These are phyloP conservation scores for Cryptotermes secundus DNA, from an alignment of 1,140 invertebrate genomes.

Conservation along the genomic window DNA sequence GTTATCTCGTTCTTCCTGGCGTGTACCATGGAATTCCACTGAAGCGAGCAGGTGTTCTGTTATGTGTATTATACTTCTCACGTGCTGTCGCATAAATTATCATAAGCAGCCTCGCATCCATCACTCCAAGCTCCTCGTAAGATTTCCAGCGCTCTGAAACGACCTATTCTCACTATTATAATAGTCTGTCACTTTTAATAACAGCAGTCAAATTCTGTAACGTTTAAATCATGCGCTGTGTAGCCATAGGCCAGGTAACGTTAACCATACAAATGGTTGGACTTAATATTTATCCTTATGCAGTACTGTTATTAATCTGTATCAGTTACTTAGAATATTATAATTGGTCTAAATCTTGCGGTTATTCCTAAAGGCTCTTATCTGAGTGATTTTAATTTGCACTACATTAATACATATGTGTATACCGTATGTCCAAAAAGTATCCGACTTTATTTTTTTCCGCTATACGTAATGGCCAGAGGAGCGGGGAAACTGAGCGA, in stretches of 20 bases:
- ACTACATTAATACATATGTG: too few relatives aligned
- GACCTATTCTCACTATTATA: neutral
- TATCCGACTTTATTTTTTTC: too few relatives aligned
- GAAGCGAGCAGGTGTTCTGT: neutral
- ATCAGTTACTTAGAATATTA: too few relatives aligned
- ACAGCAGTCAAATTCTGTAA: neutral
- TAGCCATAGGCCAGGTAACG: neutral
- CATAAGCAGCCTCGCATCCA: neutral
- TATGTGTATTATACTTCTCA: neutral
- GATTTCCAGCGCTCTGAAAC: neutral
- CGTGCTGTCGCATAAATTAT: neutral
- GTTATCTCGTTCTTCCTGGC: neutral
- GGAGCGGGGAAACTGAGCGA: too few relatives aligned
- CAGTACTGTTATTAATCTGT: too few relatives aligned
- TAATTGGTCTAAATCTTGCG: too few relatives aligned
- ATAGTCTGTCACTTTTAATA: neutral
- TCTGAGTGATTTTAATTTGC: too few relatives aligned
- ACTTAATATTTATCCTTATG: neutral
- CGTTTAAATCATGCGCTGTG: neutral
- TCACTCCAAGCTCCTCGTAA: neutral
- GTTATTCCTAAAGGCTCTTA: too few relatives aligned
- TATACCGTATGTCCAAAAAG: too few relatives aligned
- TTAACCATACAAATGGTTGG: neutral
- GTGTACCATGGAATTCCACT: neutral
- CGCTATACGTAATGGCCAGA: too few relatives aligned